Evolutionary conservation across 2,797 vertebrate genomes (phyloP).

Genomic region (Distichodus sexfasciatus): DNA sequence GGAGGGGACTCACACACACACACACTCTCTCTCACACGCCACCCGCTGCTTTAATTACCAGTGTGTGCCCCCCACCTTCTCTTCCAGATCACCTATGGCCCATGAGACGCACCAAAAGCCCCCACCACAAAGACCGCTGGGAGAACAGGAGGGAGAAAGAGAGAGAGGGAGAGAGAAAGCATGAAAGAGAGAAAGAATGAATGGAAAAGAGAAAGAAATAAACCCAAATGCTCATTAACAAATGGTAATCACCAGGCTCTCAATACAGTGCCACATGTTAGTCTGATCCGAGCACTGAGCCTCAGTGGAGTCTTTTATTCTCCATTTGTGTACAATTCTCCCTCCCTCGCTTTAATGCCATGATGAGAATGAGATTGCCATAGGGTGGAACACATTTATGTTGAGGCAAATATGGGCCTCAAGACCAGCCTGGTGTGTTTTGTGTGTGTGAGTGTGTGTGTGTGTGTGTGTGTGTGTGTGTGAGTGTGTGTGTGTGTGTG

Average conservation of each 20-base stretch:
- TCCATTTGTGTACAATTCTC: constrained; percentile 51
- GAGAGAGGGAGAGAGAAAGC: constrained; percentile 19
- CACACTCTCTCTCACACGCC: constrained; percentile 53
- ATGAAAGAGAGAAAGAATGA: constrained; percentile 25
- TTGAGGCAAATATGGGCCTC: constrained; percentile 68
- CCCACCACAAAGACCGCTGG: constrained; percentile 64
- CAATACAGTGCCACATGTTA: constrained; percentile 79
- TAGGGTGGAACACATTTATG: constrained; percentile 68
- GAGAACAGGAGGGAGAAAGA: constrained; percentile 42
- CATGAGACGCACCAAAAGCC: constrained; percentile 22
- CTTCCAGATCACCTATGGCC: constrained; percentile 73
- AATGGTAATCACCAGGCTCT: constrained; percentile 76
- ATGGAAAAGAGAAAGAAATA: constrained; percentile 23
- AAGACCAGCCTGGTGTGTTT: not conserved
- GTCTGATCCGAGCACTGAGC: constrained; percentile 69
- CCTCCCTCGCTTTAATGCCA: constrained; percentile 30
- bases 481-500: constrained; percentile 1
- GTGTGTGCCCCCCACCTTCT: constrained; percentile 66
- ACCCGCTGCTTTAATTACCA: constrained; percentile 83
- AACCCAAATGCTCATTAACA: constrained; percentile 73
- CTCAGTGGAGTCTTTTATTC: constrained; percentile 49
- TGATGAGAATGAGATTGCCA: constrained; percentile 62
- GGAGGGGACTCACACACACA: constrained; percentile 40
- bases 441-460: not conserved
- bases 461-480: constrained; percentile 18